These are phyloP conservation scores for Neotragus moschatus DNA, from an alignment of 2,113 vertebrate species.

Conservation along the genomic window DNA sequence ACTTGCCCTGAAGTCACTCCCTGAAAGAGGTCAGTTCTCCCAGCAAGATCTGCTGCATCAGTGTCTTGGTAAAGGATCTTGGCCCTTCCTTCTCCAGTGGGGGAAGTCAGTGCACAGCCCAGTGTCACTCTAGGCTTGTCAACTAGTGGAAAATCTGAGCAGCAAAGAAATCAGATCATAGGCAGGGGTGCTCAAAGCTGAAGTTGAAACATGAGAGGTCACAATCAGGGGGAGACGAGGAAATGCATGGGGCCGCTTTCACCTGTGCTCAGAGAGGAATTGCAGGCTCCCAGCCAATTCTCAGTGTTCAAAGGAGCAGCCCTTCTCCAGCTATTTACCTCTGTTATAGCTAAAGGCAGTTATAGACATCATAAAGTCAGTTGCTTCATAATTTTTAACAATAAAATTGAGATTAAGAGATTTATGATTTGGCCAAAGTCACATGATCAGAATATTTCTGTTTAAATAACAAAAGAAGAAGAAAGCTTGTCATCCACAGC, in stretches of 20 bases:
- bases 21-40: not conserved
- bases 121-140: not conserved
- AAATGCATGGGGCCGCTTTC: not conserved
- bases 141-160: not conserved
- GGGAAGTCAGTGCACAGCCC: not conserved
- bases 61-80: not conserved
- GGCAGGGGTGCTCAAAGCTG: not conserved
- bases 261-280: not conserved
- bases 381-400: not conserved
- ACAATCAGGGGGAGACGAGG: not conserved
- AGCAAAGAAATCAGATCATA: not conserved
- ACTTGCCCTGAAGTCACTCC: not conserved
- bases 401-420: not conserved
- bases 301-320: not conserved
- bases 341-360: not conserved
- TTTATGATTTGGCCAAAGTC: not conserved
- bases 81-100: too few relatives aligned
- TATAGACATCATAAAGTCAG: not conserved
- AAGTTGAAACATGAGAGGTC: not conserved
- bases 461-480: not conserved
- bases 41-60: not conserved
- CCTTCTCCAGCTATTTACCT: not conserved
- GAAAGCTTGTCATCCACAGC: not conserved
- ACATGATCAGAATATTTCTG: not conserved
- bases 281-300: not conserved